A percentile compares a stretch with the other conserved stretches of the same genome.
These are phyloP conservation scores for Acanthochromis polyacanthus DNA, from an alignment of 2,113 vertebrate genomes.

Conservation along the genomic window DNA sequence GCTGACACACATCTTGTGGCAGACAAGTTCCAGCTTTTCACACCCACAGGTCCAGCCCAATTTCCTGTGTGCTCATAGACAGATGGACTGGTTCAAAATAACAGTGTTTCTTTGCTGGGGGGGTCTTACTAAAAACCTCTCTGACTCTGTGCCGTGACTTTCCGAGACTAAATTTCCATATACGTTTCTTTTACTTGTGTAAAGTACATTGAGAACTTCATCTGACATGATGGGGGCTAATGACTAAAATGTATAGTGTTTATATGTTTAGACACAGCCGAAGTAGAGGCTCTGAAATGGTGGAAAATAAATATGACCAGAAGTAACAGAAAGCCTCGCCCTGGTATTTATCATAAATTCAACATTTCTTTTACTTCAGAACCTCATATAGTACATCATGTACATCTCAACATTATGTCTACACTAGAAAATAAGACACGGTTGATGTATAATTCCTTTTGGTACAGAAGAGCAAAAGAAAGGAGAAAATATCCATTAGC, in stretches of 20 bases:
- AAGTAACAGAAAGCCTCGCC: not conserved
- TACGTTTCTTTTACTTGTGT: not conserved
- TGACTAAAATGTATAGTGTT: not conserved
- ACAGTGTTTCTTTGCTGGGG: too few species aligned
- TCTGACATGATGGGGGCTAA: not conserved
- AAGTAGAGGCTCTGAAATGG: not conserved
- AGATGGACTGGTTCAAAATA: too few species aligned
- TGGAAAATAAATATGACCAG: not conserved
- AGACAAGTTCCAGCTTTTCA: too few species aligned
- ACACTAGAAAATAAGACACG: not conserved
- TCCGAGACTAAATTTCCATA: not conserved
- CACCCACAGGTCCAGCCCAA: too few species aligned
- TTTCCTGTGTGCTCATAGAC: too few species aligned
- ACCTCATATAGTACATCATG: not conserved
- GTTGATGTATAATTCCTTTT: not conserved
- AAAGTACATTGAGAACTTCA: not conserved
- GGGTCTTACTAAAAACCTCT: too few species aligned
- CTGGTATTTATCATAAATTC: not conserved
- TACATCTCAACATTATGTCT: not conserved
- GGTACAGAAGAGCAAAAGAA: not conserved
- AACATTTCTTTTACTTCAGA: not conserved
- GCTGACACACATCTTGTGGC: slow-evolving; percentile 6
- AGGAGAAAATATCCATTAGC: not conserved
- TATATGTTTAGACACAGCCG: too few species aligned
- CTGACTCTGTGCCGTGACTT: too few species aligned